Base-by-base conservation (phyloP, 2,797 vertebrate genomes). In the Pipistrellus pipistrellus region DNA sequence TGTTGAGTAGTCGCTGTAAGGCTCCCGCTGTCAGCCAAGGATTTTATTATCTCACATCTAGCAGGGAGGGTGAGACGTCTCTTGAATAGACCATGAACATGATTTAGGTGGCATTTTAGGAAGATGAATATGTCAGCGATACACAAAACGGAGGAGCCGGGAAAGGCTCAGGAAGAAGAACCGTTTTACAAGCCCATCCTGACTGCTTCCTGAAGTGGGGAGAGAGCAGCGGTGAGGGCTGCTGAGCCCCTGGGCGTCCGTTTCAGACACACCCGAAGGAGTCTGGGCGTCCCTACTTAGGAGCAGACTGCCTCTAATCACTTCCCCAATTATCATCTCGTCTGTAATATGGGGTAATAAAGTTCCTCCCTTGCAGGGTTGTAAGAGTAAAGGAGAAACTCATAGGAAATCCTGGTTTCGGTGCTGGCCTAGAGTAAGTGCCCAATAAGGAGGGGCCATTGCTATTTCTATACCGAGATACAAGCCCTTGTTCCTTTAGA, bases 31-130 rank as follows among this genome's bases (percentile, higher is more conserved):
- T 71, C 30, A 68, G 46, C 46, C 75, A 82, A 78, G 32, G 62
- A 59, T 35, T 85, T 73, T 62, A 64, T 66, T 81, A 25, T 46
- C 23, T 76, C 38, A 44, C 91, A 66, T 72, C 68, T 78, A 69
- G 35, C 32, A 69, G 46, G 30, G 30, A 57, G 7, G 1, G 48
- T 89, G 75, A 78, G 64, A 93, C 69, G 44, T 55, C 69, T 91
- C 69, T 75, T 12, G 64, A 80, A 86, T n/a, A 71, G 90, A 72
- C 62, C 48, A 78, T 18, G 73, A 85, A 95, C 21, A 13, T 68
- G 62, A 82, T 57, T 59, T 55, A 91, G 82, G 48, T 44, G 64
- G 5, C 55, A 17, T 84, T 92, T 93, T 55, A 75, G 64, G 66
- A 89, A 87, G 66, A 78, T 69, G 64, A 30, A 21, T 10, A 12